Evolutionary conservation across 2,888 invertebrate species (phyloP), one percentile per base, ranked within the genome.

Genomic region (Hermaeophaga mercurialis): DNA sequence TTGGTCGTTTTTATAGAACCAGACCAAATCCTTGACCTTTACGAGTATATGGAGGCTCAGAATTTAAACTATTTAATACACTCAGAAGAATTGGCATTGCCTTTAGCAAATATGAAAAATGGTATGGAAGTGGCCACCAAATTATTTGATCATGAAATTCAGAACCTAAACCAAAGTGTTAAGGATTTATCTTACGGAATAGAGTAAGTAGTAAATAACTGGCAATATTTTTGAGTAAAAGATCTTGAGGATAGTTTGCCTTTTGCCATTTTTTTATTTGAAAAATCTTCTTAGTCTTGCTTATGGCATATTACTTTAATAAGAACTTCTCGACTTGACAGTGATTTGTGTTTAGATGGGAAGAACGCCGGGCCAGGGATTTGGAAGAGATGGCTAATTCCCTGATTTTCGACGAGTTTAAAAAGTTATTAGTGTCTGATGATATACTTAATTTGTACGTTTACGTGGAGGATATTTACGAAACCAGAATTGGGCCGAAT

Each of bases 381-480:
- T 68, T 87, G 41, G 78, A 85, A 70, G 70, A 75, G 6, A 79
- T 82, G 50, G 84, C 85, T 57, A 78, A 79, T 58, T 78, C 80
- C 64, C 76, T 86, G 50, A 74, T 87, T n/a, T 75, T 82, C 56
- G 81, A 82, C 0, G 73, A 81, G 38, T 86, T 86, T 70, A 83
- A 81, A 54, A 77, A 81, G 12, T 74, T 81, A 24, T 79, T 85
- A 0, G 82, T 82, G 47, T 79, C 82, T 8, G 78, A 80, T 28
- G 81, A 83, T 7, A 81, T 84, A 24, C 73, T 87, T 14, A 82
- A 82, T 69, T 72, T 86, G 28, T 75, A 79, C 58, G 77, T 84
- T 5, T 83, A 83, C 69, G 79, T 88, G 52, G 84, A 87, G 69
- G 86, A 85, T 69, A 81, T 85, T 26, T 87, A 82, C 69, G 85